Evolutionary conservation across 2,113 vertebrate species (phyloP).

Genomic region (Mormyrus iriodes): DNA sequence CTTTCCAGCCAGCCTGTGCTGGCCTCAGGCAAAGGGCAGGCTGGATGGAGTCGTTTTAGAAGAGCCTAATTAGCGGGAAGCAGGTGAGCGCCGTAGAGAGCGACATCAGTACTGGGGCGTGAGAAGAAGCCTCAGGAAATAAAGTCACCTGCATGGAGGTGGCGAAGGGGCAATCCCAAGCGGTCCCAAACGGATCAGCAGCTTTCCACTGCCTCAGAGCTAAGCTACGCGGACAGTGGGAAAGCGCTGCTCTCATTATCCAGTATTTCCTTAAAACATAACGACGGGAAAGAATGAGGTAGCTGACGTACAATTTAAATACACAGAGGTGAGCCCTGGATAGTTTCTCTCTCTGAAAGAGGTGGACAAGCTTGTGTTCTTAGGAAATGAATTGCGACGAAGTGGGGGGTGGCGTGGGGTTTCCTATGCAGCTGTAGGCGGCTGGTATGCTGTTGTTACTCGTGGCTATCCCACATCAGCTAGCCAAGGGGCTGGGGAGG

Average conservation of each 20-base stretch:
- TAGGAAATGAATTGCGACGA: neutral
- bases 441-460: neutral
- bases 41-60: neutral
- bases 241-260: neutral
- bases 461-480: neutral
- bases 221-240: neutral
- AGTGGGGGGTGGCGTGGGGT: neutral
- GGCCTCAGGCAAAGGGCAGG: neutral
- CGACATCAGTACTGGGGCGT: neutral
- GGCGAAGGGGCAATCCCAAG: neutral
- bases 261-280: neutral
- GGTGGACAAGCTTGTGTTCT: slow-evolving; percentile 17
- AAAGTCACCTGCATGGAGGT: neutral
- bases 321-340: slow-evolving; percentile 26
- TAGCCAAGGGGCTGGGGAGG: neutral
- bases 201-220: neutral
- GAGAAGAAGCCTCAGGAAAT: neutral
- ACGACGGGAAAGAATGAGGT: slow-evolving; percentile 25
- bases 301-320: slow-evolving; percentile 32
- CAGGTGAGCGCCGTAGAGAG: neutral
- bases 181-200: neutral
- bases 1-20: neutral
- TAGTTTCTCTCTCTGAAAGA: slow-evolving; percentile 4
- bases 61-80: neutral
- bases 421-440: neutral